Percentiles rank a stretch among this genome's conserved stretches.
These are phyloP conservation scores for Drosophila santomea DNA, from an alignment of 1,140 invertebrate species.

Conservation along the genomic window DNA sequence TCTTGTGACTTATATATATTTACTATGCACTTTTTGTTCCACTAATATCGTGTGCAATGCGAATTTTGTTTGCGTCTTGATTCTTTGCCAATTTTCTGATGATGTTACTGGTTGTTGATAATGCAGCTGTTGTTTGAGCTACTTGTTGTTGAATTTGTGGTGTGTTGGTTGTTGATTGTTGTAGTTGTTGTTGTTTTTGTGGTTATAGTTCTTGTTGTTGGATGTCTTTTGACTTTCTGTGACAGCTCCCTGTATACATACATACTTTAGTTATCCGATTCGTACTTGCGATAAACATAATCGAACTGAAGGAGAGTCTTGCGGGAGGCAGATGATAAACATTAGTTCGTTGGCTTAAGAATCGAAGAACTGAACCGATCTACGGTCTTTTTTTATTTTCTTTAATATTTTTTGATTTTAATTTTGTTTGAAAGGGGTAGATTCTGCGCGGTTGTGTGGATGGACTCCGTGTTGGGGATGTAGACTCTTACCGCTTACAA, in stretches of 20 bases:
- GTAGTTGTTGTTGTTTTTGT: conserved; percentile 32
- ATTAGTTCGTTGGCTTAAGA: conserved; percentile 58
- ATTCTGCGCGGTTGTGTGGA: not conserved
- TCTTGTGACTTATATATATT: conserved; percentile 33
- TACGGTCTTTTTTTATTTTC: conserved; percentile 8
- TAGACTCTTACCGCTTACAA: conserved; percentile 40
- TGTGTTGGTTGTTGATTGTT: conserved; percentile 61
- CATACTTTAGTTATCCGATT: conserved; percentile 44
- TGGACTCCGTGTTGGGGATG: conserved; percentile 16
- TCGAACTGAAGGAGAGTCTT: conserved; percentile 57
- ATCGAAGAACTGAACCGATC: conserved; percentile 16
- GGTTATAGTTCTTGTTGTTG: conserved; percentile 37
- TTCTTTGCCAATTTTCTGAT: conserved; percentile 55
- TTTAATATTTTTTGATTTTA: no score
- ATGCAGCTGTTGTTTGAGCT: conserved; percentile 36
- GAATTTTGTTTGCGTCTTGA: conserved; percentile 22
- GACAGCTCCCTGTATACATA: conserved; percentile 78
- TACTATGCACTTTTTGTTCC: conserved; percentile 18
- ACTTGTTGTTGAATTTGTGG: conserved; percentile 45
- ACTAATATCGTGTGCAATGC: conserved; percentile 22
- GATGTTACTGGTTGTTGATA: conserved; percentile 36
- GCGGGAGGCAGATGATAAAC: conserved; percentile 79
- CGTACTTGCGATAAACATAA: conserved; percentile 48
- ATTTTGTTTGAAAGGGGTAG: no score
- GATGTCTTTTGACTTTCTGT: conserved; percentile 66